phyloP scores from a whole-genome alignment of 2,888 invertebrate species.

The Hirtodrosophila alboralis region DNA sequence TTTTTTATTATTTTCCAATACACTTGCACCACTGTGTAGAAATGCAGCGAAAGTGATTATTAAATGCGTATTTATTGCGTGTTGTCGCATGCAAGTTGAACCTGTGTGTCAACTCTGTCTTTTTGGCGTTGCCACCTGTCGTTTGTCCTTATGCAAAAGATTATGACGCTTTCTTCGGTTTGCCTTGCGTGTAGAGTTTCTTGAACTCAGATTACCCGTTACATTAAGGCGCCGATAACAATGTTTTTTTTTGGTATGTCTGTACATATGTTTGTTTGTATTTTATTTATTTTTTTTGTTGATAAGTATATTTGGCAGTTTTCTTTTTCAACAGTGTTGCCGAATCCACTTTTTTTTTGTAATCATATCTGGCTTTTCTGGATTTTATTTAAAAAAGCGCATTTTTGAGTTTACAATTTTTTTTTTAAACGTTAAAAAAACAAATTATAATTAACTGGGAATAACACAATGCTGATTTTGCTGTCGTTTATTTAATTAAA shows the following conservation, averaged over 20 bases:
- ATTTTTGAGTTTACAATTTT: no score
- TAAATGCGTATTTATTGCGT: no score
- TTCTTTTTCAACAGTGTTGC: neutral
- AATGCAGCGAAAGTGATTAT: conserved; percentile 57
- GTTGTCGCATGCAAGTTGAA: conserved; percentile 39
- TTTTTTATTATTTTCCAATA: neutral
- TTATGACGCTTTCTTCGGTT: conserved; percentile 46
- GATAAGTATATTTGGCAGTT: no score
- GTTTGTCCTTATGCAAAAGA: conserved; percentile 59
- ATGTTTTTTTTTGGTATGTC: conserved; percentile 6
- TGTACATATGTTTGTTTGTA: neutral
- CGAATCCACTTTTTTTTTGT: no score
- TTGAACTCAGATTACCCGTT: conserved; percentile 70
- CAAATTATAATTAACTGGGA: no score
- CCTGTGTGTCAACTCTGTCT: conserved; percentile 21
- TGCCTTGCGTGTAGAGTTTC: conserved; percentile 56
- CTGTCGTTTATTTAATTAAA: no score
- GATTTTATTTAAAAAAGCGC: no score
- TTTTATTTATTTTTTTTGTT: conserved; percentile 11
- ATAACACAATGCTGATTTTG: no score
- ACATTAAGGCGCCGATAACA: conserved; percentile 60
- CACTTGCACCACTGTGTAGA: conserved; percentile 34
- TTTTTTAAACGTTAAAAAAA: no score
- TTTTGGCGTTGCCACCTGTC: conserved; percentile 46
- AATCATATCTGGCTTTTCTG: neutral